These are phyloP conservation scores for Temnothorax ravouxi DNA, from an alignment of 2,888 invertebrate genomes.

Conservation along the genomic window DNA sequence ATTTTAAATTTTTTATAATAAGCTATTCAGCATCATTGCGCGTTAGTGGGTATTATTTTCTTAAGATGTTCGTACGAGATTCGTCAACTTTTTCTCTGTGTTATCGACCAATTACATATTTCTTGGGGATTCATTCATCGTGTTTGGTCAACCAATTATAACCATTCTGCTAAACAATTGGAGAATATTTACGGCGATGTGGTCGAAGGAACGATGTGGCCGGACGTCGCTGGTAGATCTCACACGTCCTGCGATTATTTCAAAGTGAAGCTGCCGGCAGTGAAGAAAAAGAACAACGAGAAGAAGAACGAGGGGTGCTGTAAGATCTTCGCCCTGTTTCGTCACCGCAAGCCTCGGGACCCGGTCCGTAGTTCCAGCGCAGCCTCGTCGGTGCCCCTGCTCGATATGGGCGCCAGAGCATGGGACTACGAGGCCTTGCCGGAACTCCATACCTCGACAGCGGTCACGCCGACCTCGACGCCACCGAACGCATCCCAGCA, in stretches of 20 bases:
- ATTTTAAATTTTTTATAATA: slow-evolving; percentile 16
- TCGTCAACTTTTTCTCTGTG: neutral
- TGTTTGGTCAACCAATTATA: neutral
- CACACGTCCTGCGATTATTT: slow-evolving; percentile 29
- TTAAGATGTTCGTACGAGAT: slow-evolving; percentile 3
- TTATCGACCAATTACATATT: neutral
- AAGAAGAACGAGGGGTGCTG: slow-evolving; percentile 64
- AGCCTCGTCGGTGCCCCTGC: slow-evolving; percentile 81
- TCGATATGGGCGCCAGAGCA: slow-evolving; percentile 86
- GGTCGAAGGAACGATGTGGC: slow-evolving; percentile 53
- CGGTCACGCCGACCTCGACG: slow-evolving; percentile 82
- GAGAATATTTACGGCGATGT: slow-evolving; percentile 45
- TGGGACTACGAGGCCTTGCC: slow-evolving; percentile 85
- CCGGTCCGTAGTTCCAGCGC: slow-evolving; percentile 79
- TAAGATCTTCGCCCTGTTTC: slow-evolving; percentile 70
- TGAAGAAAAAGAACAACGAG: slow-evolving; percentile 43
- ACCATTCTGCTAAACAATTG: neutral
- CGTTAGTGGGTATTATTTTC: neutral
- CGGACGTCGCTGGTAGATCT: slow-evolving; percentile 32
- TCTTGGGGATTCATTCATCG: neutral
- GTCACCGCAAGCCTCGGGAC: slow-evolving; percentile 79
- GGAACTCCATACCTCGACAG: slow-evolving; percentile 82
- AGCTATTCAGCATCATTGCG: neutral
- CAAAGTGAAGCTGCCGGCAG: slow-evolving; percentile 71
- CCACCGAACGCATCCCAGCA: slow-evolving; percentile 77